Base-by-base conservation (phyloP, 1,140 invertebrate species). In the Zaprionus nigranus region DNA sequence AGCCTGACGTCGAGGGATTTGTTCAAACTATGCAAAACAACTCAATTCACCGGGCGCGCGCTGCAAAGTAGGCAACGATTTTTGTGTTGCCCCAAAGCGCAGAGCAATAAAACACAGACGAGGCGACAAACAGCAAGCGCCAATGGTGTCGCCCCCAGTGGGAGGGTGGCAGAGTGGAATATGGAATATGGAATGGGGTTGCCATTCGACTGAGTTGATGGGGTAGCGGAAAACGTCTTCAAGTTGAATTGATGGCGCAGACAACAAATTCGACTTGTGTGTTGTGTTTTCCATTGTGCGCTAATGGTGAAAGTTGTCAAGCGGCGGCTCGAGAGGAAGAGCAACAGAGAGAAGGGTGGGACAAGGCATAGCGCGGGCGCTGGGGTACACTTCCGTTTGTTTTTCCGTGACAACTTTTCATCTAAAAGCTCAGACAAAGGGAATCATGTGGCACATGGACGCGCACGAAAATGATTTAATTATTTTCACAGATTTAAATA, bases 271-370 rank as follows among this genome's bases (percentile, higher is more conserved):
- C 85, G 81, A 88, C 85, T 88, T 84, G 78, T 88, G 78, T 85
- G 79, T 81, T 74, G 59, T 74, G 73, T 81, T 62, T 68, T 59
- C 78, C 81, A 86, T 88, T 86, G 84, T 88, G 77, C 84, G 78
- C 84, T 88, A 88, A 88, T 88, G 84, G 84, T 81, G 78, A 88
- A 88, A 88, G 84, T 88, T 88, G 84, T 88, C 84, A 90, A 83
- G 74, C 84, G 75, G 71, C 78, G 78, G 78, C 75, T 81, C 77
- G 78, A 81, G 72, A 53, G 69, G 59, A 60, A 57, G 78, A 74
- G 64, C 60, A 58, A 68, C 63, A 69, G 65, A 59, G 53, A 56
- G 20, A 26, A 3, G 69, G 56, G 28, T 12, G 26, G 62, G 1
- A 6, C 43, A 28, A 26, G 54, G 63, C 49, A 43, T 53, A 26